phyloP scores from a whole-genome alignment of 2,888 invertebrate species.

The Silvanus unidentatus region DNA sequence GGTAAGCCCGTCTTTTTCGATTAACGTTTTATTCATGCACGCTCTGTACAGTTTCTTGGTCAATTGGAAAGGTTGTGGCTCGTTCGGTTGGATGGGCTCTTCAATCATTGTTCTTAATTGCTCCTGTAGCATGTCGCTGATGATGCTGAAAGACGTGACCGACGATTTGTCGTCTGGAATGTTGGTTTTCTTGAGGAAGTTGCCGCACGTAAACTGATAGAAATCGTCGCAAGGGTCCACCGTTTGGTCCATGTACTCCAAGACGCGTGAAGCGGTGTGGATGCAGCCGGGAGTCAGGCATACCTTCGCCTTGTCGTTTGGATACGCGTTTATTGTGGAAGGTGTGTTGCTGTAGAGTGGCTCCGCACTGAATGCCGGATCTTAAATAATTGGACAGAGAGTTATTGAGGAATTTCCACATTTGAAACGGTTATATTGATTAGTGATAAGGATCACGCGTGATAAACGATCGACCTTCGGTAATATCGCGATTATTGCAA shows the following conservation, averaged over 20 bases:
- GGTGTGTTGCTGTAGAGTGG: conserved; percentile 31
- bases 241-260: conserved; percentile 63
- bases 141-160: conserved; percentile 69
- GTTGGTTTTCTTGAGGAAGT: conserved; percentile 62
- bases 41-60: conserved; percentile 79
- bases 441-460: no score
- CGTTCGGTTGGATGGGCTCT: conserved; percentile 54
- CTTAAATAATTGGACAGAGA: conserved; percentile 20
- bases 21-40: conserved; percentile 80
- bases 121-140: conserved; percentile 68
- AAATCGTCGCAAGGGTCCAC: conserved; percentile 80
- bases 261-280: conserved; percentile 68
- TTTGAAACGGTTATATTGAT: no score
- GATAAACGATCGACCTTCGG: no score
- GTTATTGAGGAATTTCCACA: no score
- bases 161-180: conserved; percentile 80
- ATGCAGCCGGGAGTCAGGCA: conserved; percentile 76
- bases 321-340: conserved; percentile 23
- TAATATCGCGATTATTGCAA: no score
- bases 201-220: conserved; percentile 74
- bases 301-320: conserved; percentile 44
- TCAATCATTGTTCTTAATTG: conserved; percentile 67
- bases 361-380: conserved; percentile 32
- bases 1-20: conserved; percentile 70
- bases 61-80: conserved; percentile 66